These are phyloP conservation scores for Nothoprocta pentlandii DNA, from an alignment of 2,113 vertebrate genomes.

Conservation along the genomic window DNA sequence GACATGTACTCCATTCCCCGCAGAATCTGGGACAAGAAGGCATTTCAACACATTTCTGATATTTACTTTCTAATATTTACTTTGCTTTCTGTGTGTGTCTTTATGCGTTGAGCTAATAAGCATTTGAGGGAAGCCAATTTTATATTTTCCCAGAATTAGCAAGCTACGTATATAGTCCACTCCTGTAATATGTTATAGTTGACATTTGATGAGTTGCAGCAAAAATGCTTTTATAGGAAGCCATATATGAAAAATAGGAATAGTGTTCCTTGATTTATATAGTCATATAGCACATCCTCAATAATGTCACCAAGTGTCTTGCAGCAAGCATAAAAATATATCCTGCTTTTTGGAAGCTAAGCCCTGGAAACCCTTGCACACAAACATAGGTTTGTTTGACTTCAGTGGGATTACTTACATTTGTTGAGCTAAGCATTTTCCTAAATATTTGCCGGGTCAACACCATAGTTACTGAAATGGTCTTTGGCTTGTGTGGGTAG, in stretches of 20 bases:
- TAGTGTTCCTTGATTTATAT: slow-evolving; percentile 4
- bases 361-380: background rate
- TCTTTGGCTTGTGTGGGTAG: background rate
- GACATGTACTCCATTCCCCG: background rate
- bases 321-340: background rate
- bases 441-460: slow-evolving; percentile 48
- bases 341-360: slow-evolving; percentile 7
- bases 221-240: background rate
- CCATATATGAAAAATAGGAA: background rate
- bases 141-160: slow-evolving; percentile 8
- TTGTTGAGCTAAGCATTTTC: slow-evolving; percentile 35
- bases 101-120: background rate
- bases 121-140: background rate
- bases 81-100: slow-evolving; percentile 31
- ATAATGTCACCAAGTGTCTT: background rate
- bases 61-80: slow-evolving; percentile 50
- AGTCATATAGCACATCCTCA: background rate
- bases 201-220: background rate
- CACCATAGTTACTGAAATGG: background rate
- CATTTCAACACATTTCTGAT: slow-evolving; percentile 45
- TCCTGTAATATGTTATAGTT: background rate
- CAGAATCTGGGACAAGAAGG: slow-evolving; percentile 42
- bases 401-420: background rate
- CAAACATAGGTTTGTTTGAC: background rate
- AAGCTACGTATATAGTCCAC: background rate